Evolutionary conservation across 2,797 vertebrate species (phyloP).

Genomic region (Paedocypris micromegethes): DNA sequence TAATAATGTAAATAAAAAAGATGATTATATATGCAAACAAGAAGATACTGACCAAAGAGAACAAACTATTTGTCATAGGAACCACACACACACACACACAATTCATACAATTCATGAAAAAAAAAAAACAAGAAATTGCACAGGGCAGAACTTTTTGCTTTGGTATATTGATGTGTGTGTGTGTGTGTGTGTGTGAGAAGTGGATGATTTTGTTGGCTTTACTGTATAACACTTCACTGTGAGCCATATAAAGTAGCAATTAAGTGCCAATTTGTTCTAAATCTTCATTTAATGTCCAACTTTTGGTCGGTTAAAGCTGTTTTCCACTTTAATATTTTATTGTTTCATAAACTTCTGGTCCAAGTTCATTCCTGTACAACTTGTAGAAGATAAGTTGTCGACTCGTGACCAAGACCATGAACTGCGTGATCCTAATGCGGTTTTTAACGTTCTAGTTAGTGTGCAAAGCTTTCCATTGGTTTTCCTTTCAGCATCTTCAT

Average conservation of each 20-base stretch:
- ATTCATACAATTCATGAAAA: not conserved
- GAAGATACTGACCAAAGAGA: constrained; percentile 77
- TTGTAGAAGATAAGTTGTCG: not conserved
- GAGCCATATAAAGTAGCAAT: constrained; percentile 71
- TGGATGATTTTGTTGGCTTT: constrained; percentile 54
- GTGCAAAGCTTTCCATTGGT: not conserved
- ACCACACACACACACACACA: constrained; percentile 36
- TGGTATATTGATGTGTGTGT: constrained; percentile 33
- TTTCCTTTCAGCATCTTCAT: constrained; percentile 16
- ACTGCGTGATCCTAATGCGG: not conserved
- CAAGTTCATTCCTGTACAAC: constrained; percentile 1
- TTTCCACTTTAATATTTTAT: constrained; percentile 12
- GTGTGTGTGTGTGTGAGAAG: constrained; percentile 3
- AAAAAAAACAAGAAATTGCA: constrained; percentile 52
- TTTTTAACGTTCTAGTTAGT: not conserved
- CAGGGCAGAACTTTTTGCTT: constrained; percentile 49
- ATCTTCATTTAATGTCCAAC: constrained; percentile 29
- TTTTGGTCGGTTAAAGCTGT: constrained; percentile 27
- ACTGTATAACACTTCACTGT: constrained; percentile 74
- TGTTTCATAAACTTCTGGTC: not conserved
- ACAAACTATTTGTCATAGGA: constrained; percentile 66
- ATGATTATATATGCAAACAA: constrained; percentile 69
- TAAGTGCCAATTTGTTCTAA: constrained; percentile 48
- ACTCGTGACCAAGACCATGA: constrained; percentile 2
- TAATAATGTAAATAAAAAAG: constrained; percentile 52